phyloP scores from a whole-genome alignment of 2,113 vertebrate genomes.

The Clarias macrocephalus region DNA sequence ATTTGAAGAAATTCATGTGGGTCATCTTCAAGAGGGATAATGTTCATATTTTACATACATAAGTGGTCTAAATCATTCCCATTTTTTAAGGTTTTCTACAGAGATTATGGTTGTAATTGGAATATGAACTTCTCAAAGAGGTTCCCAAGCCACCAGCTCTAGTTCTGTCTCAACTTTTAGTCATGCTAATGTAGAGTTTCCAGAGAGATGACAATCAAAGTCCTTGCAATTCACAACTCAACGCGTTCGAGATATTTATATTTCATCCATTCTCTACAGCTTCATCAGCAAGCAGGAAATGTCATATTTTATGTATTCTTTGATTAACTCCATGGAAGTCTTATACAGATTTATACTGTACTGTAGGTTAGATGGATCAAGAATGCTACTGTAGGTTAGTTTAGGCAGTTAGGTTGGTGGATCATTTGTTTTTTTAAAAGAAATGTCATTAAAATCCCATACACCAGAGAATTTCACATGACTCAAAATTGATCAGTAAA shows the following conservation, averaged over 20 bases:
- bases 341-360: background rate
- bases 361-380: too few relatives aligned
- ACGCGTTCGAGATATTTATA: slow-evolving; percentile 15
- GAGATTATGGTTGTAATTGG: slow-evolving; percentile 34
- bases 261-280: background rate
- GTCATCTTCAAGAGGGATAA: slow-evolving; percentile 36
- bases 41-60: slow-evolving; percentile 22
- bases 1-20: slow-evolving; percentile 35
- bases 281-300: background rate
- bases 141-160: background rate
- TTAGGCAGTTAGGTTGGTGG: background rate
- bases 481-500: background rate
- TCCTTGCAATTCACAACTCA: slow-evolving; percentile 22
- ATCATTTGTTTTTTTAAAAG: background rate
- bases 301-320: slow-evolving; percentile 12
- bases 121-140: slow-evolving; percentile 42
- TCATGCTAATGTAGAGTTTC: slow-evolving; percentile 33
- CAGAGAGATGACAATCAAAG: slow-evolving; percentile 26
- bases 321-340: background rate
- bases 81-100: background rate
- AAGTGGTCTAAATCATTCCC: background rate
- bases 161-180: slow-evolving; percentile 21
- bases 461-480: background rate
- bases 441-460: background rate
- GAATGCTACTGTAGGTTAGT: background rate